These are phyloP conservation scores for Adelphocoris suturalis DNA, from an alignment of 2,888 invertebrate species.

Conservation along the genomic window DNA sequence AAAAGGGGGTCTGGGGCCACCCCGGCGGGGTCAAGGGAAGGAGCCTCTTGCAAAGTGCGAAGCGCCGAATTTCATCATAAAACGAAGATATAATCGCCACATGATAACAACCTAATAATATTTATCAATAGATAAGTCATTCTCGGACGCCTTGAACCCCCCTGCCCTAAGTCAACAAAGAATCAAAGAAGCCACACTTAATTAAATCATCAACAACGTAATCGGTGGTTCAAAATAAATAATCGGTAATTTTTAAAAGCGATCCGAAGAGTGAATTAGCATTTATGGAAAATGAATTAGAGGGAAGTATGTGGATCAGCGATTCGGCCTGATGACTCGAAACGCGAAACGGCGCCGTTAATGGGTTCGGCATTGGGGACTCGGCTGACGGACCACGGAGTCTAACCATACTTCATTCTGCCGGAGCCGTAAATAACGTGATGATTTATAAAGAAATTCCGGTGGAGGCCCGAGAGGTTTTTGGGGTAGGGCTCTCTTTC, in stretches of 20 bases:
- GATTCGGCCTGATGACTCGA: neutral
- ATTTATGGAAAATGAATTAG: neutral
- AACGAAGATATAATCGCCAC: too few species aligned
- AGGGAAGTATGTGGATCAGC: neutral
- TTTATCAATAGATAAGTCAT: too few species aligned
- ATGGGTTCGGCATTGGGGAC: conserved; percentile 26
- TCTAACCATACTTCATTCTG: conserved; percentile 43
- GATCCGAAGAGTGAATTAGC: neutral
- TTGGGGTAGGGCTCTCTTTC: conserved; percentile 11
- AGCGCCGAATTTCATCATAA: too few species aligned
- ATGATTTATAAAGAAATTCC: conserved; percentile 56
- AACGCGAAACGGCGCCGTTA: conserved; percentile 10
- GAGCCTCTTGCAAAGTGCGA: too few species aligned
- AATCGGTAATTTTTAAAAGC: neutral
- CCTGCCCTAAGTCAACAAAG: too few species aligned
- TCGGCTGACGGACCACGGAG: conserved; percentile 33
- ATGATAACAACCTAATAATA: too few species aligned
- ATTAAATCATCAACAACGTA: neutral
- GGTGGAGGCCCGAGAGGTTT: neutral
- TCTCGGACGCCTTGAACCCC: too few species aligned
- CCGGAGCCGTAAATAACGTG: conserved; percentile 35
- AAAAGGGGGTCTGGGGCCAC: too few species aligned
- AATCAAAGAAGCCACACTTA: neutral
- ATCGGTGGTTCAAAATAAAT: neutral
- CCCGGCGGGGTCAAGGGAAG: too few species aligned